Evolutionary conservation across 2,888 invertebrate genomes (phyloP).

Genomic region (Neoscelio sp.): DNA sequence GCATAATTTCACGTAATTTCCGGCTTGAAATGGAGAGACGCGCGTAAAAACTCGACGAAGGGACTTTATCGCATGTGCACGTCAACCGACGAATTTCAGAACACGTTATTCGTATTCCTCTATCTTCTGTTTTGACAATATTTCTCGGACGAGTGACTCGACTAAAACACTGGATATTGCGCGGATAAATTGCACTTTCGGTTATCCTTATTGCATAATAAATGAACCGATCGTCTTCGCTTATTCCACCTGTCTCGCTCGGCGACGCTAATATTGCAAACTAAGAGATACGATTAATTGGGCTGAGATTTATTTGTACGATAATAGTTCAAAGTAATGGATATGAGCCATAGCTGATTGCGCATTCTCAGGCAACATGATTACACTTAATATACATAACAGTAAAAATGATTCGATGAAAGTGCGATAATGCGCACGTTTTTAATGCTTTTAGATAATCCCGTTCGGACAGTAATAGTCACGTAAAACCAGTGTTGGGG

Average conservation of each 20-base stretch:
- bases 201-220: no score
- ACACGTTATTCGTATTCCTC: neutral
- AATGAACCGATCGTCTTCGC: no score
- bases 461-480: constrained; percentile 45
- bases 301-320: no score
- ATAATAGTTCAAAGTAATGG: no score
- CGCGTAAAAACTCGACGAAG: constrained; percentile 1
- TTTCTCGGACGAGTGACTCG: no score
- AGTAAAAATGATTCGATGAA: constrained; percentile 54
- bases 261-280: no score
- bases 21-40: constrained; percentile 13
- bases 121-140: neutral
- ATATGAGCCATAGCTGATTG: neutral
- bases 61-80: constrained; percentile 1
- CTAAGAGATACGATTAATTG: no score
- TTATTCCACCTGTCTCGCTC: no score
- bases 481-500: constrained; percentile 22
- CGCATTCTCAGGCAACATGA: neutral
- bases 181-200: no score
- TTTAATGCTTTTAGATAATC: constrained; percentile 47
- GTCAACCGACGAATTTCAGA: neutral
- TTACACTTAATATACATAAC: constrained; percentile 41
- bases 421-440: constrained; percentile 34
- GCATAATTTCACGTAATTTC: constrained; percentile 42
- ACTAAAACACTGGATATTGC: no score